phyloP scores from a whole-genome alignment of 2,888 invertebrate genomes.

The Diabrotica balteata region DNA sequence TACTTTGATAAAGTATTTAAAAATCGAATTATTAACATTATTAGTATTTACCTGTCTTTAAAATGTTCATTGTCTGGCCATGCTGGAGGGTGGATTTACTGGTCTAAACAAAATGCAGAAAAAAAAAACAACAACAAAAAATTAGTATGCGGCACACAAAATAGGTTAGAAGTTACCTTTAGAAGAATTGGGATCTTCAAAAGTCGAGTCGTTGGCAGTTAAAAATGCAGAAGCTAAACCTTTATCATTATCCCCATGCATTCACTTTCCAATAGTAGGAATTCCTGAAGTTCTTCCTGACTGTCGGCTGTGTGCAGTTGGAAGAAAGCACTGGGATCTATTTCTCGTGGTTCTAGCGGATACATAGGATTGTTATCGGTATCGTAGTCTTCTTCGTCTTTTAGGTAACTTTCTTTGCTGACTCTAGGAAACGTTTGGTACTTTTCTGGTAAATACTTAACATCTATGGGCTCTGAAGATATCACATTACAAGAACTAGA shows the following conservation, averaged over 20 bases:
- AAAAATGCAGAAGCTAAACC: slow-evolving; percentile 61
- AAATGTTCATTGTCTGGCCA: slow-evolving; percentile 48
- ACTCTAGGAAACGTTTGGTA: slow-evolving; percentile 66
- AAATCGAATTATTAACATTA: not conserved
- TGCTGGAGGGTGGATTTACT: slow-evolving; percentile 44
- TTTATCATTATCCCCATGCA: slow-evolving; percentile 61
- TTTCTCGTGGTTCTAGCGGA: slow-evolving; percentile 66
- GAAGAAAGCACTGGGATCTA: slow-evolving; percentile 65
- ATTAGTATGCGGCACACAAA: slow-evolving; percentile 44
- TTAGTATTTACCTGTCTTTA: slow-evolving; percentile 42
- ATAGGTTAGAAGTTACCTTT: slow-evolving; percentile 39
- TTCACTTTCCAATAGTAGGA: slow-evolving; percentile 67
- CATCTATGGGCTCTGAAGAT: slow-evolving; percentile 47
- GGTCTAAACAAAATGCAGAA: slow-evolving; percentile 46
- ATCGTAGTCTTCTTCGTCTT: slow-evolving; percentile 41
- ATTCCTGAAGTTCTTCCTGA: slow-evolving; percentile 69
- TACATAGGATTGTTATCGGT: slow-evolving; percentile 58
- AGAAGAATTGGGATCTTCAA: slow-evolving; percentile 17
- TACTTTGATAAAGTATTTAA: too few species aligned
- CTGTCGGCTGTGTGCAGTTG: slow-evolving; percentile 68
- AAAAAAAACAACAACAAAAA: slow-evolving; percentile 34
- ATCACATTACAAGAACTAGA: slow-evolving; percentile 58
- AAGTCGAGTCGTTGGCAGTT: slow-evolving; percentile 24
- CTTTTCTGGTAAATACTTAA: slow-evolving; percentile 53
- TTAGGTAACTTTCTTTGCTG: slow-evolving; percentile 54